Evolutionary conservation across 2,113 vertebrate genomes (phyloP).

Genomic region (Eulacestoma nigropectus): DNA sequence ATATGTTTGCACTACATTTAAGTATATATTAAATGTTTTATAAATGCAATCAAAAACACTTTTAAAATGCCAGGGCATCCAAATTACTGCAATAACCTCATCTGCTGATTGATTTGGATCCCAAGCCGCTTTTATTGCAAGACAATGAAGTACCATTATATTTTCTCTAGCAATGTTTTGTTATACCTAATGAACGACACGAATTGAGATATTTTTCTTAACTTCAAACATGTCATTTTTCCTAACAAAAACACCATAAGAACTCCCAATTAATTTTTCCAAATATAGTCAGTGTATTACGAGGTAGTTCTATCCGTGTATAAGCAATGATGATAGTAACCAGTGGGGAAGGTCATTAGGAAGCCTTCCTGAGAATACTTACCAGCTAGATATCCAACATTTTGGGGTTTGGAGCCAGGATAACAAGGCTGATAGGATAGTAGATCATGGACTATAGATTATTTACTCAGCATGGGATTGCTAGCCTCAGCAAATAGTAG

Average conservation of each 20-base stretch:
- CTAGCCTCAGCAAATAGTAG: slow-evolving; percentile 54
- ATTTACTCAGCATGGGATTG: slow-evolving; percentile 74
- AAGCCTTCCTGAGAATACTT: slow-evolving; percentile 68
- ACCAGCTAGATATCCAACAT: slow-evolving; percentile 56
- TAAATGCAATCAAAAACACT: slow-evolving; percentile 8
- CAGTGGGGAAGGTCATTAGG: slow-evolving; percentile 66
- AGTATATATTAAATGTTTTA: slow-evolving; percentile 13
- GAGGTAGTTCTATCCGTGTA: slow-evolving; percentile 40
- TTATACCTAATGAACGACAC: slow-evolving; percentile 66
- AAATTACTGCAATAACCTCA: slow-evolving; percentile 33
- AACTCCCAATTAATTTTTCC: slow-evolving; percentile 78
- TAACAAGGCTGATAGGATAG: slow-evolving; percentile 71
- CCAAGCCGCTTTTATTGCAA: slow-evolving; percentile 37
- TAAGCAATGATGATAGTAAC: slow-evolving; percentile 61
- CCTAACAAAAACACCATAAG: slow-evolving; percentile 71
- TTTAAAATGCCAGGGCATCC: background rate
- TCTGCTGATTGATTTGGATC: slow-evolving; percentile 43
- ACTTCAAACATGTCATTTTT: slow-evolving; percentile 74
- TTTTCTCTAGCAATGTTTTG: slow-evolving; percentile 69
- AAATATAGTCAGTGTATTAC: slow-evolving; percentile 70
- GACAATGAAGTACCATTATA: slow-evolving; percentile 53
- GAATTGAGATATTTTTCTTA: slow-evolving; percentile 69
- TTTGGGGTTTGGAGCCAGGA: slow-evolving; percentile 48
- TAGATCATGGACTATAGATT: slow-evolving; percentile 67
- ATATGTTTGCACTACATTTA: background rate